phyloP scores from a whole-genome alignment of 2,888 invertebrate species.

The Ectemnius continuus region DNA sequence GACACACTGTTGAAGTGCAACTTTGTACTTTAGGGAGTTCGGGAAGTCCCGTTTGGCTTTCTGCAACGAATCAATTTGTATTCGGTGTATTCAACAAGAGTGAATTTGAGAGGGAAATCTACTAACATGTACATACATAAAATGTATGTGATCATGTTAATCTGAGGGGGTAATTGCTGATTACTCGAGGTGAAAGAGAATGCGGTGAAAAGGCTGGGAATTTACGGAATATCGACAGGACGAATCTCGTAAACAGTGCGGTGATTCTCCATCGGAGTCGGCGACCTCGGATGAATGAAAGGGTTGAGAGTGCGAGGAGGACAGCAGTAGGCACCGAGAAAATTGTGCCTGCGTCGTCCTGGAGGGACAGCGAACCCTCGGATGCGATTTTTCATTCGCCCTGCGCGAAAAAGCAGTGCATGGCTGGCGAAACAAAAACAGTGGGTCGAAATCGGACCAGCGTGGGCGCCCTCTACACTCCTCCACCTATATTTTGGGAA shows the following conservation, averaged over 20 bases:
- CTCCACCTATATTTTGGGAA: slow-evolving; percentile 25
- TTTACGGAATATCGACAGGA: not conserved
- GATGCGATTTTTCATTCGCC: slow-evolving; percentile 11
- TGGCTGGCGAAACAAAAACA: slow-evolving; percentile 1
- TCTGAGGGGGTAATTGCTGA: too few species aligned
- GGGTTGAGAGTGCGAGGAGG: not conserved
- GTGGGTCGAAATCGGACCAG: slow-evolving; percentile 14
- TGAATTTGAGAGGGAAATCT: too few species aligned
- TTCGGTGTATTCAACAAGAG: too few species aligned
- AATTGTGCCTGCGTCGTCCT: not conserved
- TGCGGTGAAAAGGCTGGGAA: not conserved
- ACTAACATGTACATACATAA: too few species aligned
- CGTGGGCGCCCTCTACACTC: not conserved
- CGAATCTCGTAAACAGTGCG: not conserved
- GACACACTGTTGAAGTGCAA: too few species aligned
- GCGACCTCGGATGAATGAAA: not conserved
- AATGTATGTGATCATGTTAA: too few species aligned
- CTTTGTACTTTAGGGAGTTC: too few species aligned
- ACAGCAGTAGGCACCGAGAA: not conserved
- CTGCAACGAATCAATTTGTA: too few species aligned
- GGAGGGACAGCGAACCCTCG: not conserved
- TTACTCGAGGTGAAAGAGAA: too few species aligned
- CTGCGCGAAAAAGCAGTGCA: slow-evolving; percentile 1
- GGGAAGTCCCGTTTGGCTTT: too few species aligned
- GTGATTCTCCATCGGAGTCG: too few species aligned